Conservation (phyloP, 1,140 invertebrate species). For the Dendrolimus punctatus region DNA sequence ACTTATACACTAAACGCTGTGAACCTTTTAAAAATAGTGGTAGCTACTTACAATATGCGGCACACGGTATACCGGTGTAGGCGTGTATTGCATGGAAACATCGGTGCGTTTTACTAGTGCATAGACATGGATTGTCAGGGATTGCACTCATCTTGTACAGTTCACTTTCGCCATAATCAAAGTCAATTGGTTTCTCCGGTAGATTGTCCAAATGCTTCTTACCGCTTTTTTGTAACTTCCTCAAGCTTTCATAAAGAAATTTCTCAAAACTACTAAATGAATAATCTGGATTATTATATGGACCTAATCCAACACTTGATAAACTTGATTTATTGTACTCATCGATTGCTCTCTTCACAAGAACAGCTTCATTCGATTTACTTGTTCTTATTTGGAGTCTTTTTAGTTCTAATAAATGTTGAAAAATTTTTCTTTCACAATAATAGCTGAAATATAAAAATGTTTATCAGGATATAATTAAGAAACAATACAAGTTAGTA, state of each 20-base stretch:
- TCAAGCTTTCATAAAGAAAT: constrained; percentile 91
- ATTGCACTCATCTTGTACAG: constrained; percentile 65
- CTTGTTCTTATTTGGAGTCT: constrained; percentile 92
- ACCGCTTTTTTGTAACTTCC: constrained; percentile 81
- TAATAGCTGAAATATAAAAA: constrained; percentile 79
- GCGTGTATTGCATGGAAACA: constrained; percentile 93
- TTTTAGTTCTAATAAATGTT: constrained; percentile 94
- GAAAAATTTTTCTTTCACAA: constrained; percentile 93
- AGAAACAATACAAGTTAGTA: neutral
- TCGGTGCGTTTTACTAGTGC: constrained; percentile 87
- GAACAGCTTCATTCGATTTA: constrained; percentile 88
- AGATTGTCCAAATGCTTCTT: constrained; percentile 76
- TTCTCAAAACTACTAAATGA: constrained; percentile 92
- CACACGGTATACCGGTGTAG: constrained; percentile 90
- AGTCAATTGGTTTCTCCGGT: constrained; percentile 70
- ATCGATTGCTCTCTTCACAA: constrained; percentile 89
- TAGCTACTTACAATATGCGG: constrained; percentile 82
- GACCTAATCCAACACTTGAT: constrained; percentile 77
- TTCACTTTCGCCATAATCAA: constrained; percentile 65
- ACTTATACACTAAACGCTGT: too few species aligned
- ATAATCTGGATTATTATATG: constrained; percentile 80
- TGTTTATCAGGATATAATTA: neutral
- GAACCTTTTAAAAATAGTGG: neutral
- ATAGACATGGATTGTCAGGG: constrained; percentile 77
- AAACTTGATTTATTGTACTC: constrained; percentile 86